Conservation (phyloP, 1,140 invertebrate species). For the Formica exsecta region DNA sequence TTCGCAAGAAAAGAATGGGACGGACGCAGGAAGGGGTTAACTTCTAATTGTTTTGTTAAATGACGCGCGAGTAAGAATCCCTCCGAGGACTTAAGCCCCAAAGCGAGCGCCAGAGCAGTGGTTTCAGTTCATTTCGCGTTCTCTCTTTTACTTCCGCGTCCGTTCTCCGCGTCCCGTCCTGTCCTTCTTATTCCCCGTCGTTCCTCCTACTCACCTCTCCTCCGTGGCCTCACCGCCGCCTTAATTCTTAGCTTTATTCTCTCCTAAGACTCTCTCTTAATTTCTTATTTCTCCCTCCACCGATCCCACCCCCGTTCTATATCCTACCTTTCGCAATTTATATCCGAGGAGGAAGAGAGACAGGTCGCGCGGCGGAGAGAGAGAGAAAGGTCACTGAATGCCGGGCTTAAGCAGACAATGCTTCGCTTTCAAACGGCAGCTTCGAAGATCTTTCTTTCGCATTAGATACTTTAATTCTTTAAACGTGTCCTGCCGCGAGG, state of each 20-base stretch:
- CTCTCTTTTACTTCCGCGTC: slow-evolving; percentile 62
- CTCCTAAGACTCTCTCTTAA: slow-evolving; percentile 87
- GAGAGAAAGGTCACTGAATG: slow-evolving; percentile 82
- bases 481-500: slow-evolving; percentile 80
- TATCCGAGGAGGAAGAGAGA: slow-evolving; percentile 78
- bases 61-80: slow-evolving; percentile 87
- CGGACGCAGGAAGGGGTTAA: slow-evolving; percentile 84
- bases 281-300: slow-evolving; percentile 86
- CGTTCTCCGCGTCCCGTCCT: slow-evolving; percentile 56
- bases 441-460: slow-evolving; percentile 85
- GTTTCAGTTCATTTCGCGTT: slow-evolving; percentile 82
- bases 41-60: slow-evolving; percentile 88
- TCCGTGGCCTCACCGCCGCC: slow-evolving; percentile 79
- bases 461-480: slow-evolving; percentile 87
- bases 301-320: slow-evolving; percentile 71
- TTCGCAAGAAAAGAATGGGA: slow-evolving; percentile 81
- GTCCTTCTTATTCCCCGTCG: slow-evolving; percentile 51
- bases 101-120: slow-evolving; percentile 75
- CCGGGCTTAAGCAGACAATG: slow-evolving; percentile 86
- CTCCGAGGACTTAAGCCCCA: slow-evolving; percentile 84
- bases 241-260: slow-evolving; percentile 88
- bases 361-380: slow-evolving; percentile 60
- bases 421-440: slow-evolving; percentile 85
- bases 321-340: slow-evolving; percentile 83
- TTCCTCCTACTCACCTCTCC: slow-evolving; percentile 53